Conservation (phyloP, 2,797 vertebrate genomes). For the Onychomys leucogaster region DNA sequence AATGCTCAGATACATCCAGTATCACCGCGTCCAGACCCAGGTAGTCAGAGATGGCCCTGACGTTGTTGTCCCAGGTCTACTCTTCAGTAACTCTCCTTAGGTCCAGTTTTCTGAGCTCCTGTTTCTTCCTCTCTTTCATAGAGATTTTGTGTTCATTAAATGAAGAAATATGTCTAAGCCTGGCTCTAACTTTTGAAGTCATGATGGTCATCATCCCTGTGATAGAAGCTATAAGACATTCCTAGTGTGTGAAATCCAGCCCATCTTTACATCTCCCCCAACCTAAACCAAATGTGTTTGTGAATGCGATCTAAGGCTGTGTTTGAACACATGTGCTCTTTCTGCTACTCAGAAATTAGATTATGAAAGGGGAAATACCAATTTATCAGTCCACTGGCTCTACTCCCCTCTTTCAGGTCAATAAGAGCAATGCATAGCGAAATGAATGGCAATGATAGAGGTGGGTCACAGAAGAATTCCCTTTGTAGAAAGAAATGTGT, state of each 20-base stretch:
- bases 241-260: neutral
- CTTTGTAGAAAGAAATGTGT: neutral
- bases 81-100: neutral
- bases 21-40: neutral
- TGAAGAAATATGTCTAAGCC: too few species aligned
- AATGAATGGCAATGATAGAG: neutral
- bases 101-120: neutral
- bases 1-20: neutral
- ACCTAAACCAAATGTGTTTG: neutral
- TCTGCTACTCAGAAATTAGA: neutral
- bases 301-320: neutral
- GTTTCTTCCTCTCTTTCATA: neutral
- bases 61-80: neutral
- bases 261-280: neutral
- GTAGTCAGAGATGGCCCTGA: neutral
- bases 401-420: neutral
- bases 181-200: neutral
- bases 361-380: neutral
- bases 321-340: neutral
- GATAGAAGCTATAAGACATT: neutral
- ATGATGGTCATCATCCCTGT: neutral
- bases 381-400: neutral
- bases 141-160: neutral
- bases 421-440: neutral
- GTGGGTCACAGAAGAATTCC: neutral